phyloP scores from a whole-genome alignment of 2,797 vertebrate species.

The Neosilurus mollespiculum region DNA sequence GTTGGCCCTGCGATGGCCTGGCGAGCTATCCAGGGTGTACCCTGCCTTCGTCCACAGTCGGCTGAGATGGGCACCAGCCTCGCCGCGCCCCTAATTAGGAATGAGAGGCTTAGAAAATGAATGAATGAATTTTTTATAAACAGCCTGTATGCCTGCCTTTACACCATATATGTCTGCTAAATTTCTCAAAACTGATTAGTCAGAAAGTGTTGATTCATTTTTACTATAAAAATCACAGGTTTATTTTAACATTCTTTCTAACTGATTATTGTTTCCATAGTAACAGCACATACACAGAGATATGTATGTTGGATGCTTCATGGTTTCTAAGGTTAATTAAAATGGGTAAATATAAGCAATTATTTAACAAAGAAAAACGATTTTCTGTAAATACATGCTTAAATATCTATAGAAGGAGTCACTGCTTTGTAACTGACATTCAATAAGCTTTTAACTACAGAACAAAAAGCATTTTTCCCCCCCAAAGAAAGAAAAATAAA shows the following conservation, averaged over 20 bases:
- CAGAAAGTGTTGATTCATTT: neutral
- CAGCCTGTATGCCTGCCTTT: neutral
- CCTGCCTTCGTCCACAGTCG: too few relatives aligned
- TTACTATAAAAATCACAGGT: neutral
- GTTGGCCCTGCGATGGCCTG: too few relatives aligned
- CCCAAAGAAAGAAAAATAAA: neutral
- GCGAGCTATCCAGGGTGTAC: too few relatives aligned
- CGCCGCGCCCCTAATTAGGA: too few relatives aligned
- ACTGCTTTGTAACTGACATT: neutral
- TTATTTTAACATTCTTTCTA: neutral
- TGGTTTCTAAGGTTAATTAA: too few relatives aligned
- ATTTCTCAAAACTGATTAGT: neutral
- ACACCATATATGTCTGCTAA: neutral
- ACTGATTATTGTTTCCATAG: neutral
- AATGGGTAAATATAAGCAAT: too few relatives aligned
- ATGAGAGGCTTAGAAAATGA: too few relatives aligned
- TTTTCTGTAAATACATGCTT: neutral
- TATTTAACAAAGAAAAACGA: neutral
- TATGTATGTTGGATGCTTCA: neutral
- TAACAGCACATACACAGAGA: neutral
- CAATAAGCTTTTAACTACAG: neutral
- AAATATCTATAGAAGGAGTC: neutral
- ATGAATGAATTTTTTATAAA: neutral
- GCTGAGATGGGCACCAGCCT: too few relatives aligned
- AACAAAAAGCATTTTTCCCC: neutral